Evolutionary conservation across 2,113 vertebrate species (phyloP).

Genomic region (Poicephalus gulielmi): DNA sequence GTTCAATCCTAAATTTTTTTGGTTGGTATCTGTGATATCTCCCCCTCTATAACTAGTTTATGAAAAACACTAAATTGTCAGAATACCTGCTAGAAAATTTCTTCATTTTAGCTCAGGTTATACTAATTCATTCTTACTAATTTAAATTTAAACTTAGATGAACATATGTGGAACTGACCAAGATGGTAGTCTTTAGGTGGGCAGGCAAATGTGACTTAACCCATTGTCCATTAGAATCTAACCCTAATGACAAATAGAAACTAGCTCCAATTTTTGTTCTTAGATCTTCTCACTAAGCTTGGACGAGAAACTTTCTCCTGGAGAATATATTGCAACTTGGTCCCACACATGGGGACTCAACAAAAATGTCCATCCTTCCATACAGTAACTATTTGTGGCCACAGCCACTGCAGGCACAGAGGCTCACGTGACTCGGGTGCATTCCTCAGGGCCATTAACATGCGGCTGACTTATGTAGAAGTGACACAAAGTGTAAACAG

Average conservation of each 20-base stretch:
- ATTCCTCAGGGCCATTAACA: background rate
- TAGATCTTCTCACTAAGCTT: background rate
- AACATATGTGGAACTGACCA: background rate
- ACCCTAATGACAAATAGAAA: background rate
- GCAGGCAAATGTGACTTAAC: background rate
- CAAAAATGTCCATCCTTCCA: background rate
- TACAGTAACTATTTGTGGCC: background rate
- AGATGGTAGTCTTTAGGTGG: background rate
- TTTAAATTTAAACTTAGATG: background rate
- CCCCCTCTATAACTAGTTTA: background rate
- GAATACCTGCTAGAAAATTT: background rate
- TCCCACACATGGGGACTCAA: accelerated
- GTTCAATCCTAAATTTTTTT: background rate
- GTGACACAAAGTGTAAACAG: background rate
- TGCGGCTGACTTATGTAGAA: background rate
- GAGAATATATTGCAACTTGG: background rate
- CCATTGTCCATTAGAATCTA: background rate
- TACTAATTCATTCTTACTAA: background rate
- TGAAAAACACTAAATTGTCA: background rate
- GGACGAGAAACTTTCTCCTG: background rate
- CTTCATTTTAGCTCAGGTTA: background rate
- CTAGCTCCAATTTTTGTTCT: accelerated
- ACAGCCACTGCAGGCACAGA: background rate
- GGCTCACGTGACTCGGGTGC: background rate
- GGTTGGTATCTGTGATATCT: background rate